phyloP scores from a whole-genome alignment of 1,140 invertebrate genomes.

The Lepidotrigona ventralis region DNA sequence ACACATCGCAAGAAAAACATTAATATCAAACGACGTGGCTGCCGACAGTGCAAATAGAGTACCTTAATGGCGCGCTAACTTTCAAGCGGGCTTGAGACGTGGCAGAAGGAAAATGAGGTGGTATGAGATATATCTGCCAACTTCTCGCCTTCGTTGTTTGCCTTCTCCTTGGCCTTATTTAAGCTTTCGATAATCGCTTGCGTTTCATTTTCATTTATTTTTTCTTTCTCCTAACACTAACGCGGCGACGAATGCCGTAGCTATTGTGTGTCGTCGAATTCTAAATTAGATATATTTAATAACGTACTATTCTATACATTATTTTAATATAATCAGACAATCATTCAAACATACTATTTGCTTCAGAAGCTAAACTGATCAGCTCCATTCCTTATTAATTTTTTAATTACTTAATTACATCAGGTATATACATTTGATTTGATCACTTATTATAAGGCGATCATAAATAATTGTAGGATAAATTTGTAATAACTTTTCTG shows the following conservation, averaged over 20 bases:
- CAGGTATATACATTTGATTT: too few relatives aligned
- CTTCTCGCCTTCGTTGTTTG: slow-evolving; percentile 45
- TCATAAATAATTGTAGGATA: too few relatives aligned
- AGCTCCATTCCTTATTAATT: too few relatives aligned
- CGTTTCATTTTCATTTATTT: neutral
- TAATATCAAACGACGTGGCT: slow-evolving; percentile 72
- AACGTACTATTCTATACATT: too few relatives aligned
- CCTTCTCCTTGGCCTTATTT: slow-evolving; percentile 40
- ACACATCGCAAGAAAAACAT: slow-evolving; percentile 74
- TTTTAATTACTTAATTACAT: too few relatives aligned
- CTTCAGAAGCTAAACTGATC: too few relatives aligned
- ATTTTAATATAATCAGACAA: too few relatives aligned
- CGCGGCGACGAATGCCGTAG: neutral
- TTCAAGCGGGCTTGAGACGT: slow-evolving; percentile 55
- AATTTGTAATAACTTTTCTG: neutral
- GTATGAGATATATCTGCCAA: slow-evolving; percentile 48
- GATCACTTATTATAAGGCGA: too few relatives aligned
- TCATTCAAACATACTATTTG: too few relatives aligned
- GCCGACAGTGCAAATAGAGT: slow-evolving; percentile 72
- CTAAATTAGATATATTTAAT: too few relatives aligned
- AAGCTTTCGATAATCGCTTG: neutral
- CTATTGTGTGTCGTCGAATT: neutral
- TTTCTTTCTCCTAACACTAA: too few relatives aligned
- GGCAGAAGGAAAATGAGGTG: slow-evolving; percentile 51
- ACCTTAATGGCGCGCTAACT: slow-evolving; percentile 70